phyloP scores from a whole-genome alignment of 1,140 invertebrate genomes.

The Ectropis grisescens region DNA sequence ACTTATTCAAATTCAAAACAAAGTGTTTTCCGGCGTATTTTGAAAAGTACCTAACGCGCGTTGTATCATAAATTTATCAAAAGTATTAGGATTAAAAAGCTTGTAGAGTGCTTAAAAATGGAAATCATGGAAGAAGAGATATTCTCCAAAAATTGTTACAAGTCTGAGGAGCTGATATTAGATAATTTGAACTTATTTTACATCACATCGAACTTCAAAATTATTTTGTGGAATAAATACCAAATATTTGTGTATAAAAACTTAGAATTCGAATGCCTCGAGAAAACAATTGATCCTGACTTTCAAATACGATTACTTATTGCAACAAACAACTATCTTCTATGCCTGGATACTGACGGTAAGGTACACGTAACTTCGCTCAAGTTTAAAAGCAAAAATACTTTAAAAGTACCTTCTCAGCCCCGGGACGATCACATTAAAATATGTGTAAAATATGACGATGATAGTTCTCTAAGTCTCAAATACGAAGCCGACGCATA shows the following conservation, averaged over 20 bases:
- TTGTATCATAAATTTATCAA: too few relatives aligned
- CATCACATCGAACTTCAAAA: slow-evolving; percentile 15
- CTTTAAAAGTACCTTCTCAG: slow-evolving; percentile 25
- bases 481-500: slow-evolving; percentile 20
- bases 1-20: too few relatives aligned
- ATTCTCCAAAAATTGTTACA: slow-evolving; percentile 18
- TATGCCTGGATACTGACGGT: slow-evolving; percentile 30
- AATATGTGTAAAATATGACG: slow-evolving; percentile 7
- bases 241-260: slow-evolving; percentile 43
- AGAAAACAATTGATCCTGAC: slow-evolving; percentile 22
- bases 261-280: slow-evolving; percentile 17
- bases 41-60: too few relatives aligned
- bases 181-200: slow-evolving; percentile 29
- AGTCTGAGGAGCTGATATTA: slow-evolving; percentile 14
- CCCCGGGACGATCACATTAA: slow-evolving; percentile 17
- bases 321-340: slow-evolving; percentile 27
- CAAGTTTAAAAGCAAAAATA: slow-evolving; percentile 40
- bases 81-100: too few relatives aligned
- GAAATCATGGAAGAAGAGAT: too few relatives aligned
- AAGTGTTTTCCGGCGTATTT: too few relatives aligned
- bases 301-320: slow-evolving; percentile 26
- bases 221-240: slow-evolving; percentile 44
- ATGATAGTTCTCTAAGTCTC: slow-evolving; percentile 20
- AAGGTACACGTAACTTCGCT: slow-evolving; percentile 27
- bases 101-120: too few relatives aligned